Evolutionary conservation across 2,797 vertebrate species (phyloP).

Genomic region (Spheniscus humboldti): DNA sequence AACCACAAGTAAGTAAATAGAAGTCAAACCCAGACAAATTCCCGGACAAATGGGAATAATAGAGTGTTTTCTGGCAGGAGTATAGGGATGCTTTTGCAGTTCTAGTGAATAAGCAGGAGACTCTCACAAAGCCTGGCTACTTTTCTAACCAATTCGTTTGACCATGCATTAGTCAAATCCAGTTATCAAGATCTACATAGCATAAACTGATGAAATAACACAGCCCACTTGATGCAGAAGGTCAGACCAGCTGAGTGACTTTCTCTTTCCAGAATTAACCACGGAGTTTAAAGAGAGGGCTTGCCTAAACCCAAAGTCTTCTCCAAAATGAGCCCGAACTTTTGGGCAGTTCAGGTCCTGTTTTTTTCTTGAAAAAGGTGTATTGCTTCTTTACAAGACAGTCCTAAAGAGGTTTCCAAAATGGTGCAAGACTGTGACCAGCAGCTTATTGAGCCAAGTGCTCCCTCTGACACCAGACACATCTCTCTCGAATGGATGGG

Average conservation of each 20-base stretch:
- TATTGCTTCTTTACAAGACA: background rate
- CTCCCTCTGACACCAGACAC: background rate
- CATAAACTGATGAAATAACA: background rate
- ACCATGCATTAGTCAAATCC: background rate
- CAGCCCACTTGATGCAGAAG: background rate
- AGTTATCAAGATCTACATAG: background rate
- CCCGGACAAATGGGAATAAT: background rate
- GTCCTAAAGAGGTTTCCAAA: background rate
- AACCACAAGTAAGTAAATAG: background rate
- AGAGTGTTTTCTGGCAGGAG: background rate
- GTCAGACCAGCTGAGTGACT: background rate
- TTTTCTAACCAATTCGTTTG: background rate
- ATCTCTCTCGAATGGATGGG: fast-evolving
- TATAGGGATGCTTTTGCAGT: background rate
- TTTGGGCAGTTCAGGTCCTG: background rate
- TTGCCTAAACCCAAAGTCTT: background rate
- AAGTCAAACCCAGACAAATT: background rate
- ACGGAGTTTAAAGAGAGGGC: background rate
- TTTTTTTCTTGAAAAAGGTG: background rate
- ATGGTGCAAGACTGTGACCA: background rate
- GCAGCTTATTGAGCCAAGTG: background rate
- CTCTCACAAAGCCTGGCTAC: background rate
- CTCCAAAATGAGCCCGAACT: background rate
- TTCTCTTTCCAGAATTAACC: background rate
- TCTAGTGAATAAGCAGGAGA: background rate